These are phyloP conservation scores for Bombus pascuorum DNA, from an alignment of 1,140 invertebrate species.

Conservation along the genomic window DNA sequence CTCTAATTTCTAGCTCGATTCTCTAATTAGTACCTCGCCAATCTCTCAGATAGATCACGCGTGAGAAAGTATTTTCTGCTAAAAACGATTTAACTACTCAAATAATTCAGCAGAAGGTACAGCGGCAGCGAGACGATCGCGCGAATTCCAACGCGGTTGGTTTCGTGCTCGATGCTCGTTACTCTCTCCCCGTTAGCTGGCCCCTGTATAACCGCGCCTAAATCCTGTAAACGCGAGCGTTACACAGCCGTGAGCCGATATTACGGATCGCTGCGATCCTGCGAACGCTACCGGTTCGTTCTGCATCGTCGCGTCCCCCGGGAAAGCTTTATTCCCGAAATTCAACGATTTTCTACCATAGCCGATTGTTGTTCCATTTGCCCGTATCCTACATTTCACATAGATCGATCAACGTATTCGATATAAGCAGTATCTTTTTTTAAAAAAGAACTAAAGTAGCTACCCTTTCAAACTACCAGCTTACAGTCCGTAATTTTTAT, in stretches of 20 bases:
- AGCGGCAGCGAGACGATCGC: slow-evolving; percentile 36
- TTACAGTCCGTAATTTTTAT: background rate
- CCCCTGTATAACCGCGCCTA: slow-evolving; percentile 44
- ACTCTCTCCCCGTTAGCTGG: slow-evolving; percentile 35
- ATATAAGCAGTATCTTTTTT: background rate
- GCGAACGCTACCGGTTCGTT: slow-evolving; percentile 49
- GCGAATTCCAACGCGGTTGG: slow-evolving; percentile 60
- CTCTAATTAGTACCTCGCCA: too few relatives aligned
- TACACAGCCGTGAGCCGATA: slow-evolving; percentile 52
- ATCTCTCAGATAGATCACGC: background rate
- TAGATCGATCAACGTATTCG: background rate
- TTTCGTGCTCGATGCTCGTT: slow-evolving; percentile 37
- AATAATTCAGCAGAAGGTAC: slow-evolving; percentile 24
- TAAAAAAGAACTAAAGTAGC: background rate
- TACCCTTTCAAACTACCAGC: background rate
- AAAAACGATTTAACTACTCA: background rate
- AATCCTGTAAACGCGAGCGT: slow-evolving; percentile 57
- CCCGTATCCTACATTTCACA: background rate
- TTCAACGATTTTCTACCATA: background rate
- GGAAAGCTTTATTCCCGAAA: background rate
- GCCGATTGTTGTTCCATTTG: background rate
- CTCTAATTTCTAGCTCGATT: too few relatives aligned
- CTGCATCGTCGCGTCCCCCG: slow-evolving; percentile 46
- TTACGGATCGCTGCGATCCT: slow-evolving; percentile 50
- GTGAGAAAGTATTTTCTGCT: slow-evolving; percentile 20